Evolutionary conservation across 2,888 invertebrate species (phyloP), one percentile per base, ranked within the genome.

Genomic region (Catocala nupta): DNA sequence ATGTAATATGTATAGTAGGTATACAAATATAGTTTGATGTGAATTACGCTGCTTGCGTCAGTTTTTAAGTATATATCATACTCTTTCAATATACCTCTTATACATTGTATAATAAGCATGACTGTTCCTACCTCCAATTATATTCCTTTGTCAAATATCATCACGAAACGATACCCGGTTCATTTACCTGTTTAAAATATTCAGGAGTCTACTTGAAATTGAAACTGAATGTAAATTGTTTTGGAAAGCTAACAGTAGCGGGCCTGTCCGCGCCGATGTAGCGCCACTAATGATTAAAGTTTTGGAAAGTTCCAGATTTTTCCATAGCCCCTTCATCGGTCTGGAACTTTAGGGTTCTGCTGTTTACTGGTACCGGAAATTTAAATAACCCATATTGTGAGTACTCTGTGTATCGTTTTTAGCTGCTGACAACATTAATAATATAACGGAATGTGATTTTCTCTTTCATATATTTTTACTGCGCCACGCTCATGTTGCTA

Each of bases 191-290:
- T 51, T 45, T 42, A 56, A 56, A 56, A 34, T 39, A 52, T 36
- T 34, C 11, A 34, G 33, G 42, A 54, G 48, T 55, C 55, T 61
- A 65, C 68, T 68, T 61, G 44, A 60, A 72, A 70, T 73, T 73
- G 64, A 61, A 69, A 70, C 69, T 72, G 65, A 68, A 75, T 77
- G 68, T 71, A 75, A 78, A 78, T 78, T 80, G 72, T 77, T 80
- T 73, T 68, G 59, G 59, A 61, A 77, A 75, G 71, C 77, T 62
- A 69, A 70, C 70, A 66, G 63, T 60, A 47, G 54, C 67, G 50
- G 44, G 10, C 48, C 64, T 61, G 68, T 65, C 70, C 55, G 70
- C 39, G 42, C 64, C 50, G 61, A 44, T 57, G 59, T 67, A 63
- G 52, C 61, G 55, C 51, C 56, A 66, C 62, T 75, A 75, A 77